Conservation (phyloP, 2,797 vertebrate genomes). For the Lacerta agilis region DNA sequence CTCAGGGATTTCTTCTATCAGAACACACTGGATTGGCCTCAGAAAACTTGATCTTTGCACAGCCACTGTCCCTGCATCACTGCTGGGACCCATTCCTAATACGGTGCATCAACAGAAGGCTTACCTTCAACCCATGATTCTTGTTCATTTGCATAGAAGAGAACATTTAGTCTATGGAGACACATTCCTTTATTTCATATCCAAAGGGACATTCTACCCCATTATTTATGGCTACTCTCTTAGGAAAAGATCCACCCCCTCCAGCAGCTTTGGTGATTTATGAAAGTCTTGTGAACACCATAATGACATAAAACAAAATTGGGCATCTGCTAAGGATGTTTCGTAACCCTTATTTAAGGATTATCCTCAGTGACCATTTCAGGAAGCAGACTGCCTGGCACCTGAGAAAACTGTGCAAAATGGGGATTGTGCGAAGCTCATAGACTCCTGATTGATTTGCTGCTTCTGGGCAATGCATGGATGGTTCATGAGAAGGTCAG, state of each 20-base stretch:
- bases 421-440: conserved; percentile 10
- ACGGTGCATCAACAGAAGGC: background rate
- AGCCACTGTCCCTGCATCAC: background rate
- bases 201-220: conserved; percentile 14
- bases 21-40: background rate
- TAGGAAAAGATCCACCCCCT: conserved; percentile 1
- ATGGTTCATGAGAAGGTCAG: background rate
- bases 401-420: background rate
- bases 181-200: conserved; percentile 37
- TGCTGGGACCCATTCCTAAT: background rate
- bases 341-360: conserved; percentile 18
- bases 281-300: conserved; percentile 29
- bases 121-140: background rate
- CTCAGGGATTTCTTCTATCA: background rate
- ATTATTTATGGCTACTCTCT: conserved; percentile 40
- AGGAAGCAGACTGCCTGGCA: conserved; percentile 21
- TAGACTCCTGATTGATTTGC: conserved; percentile 4
- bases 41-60: background rate
- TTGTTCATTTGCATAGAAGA: conserved; percentile 26
- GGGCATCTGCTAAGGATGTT: conserved; percentile 22
- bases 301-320: conserved; percentile 31
- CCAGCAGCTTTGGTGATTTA: background rate
- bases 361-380: background rate
- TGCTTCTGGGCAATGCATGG: background rate
- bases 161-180: conserved; percentile 48